Evolutionary conservation across 2,888 invertebrate species (phyloP).

Genomic region (Cheilosia pagana): DNA sequence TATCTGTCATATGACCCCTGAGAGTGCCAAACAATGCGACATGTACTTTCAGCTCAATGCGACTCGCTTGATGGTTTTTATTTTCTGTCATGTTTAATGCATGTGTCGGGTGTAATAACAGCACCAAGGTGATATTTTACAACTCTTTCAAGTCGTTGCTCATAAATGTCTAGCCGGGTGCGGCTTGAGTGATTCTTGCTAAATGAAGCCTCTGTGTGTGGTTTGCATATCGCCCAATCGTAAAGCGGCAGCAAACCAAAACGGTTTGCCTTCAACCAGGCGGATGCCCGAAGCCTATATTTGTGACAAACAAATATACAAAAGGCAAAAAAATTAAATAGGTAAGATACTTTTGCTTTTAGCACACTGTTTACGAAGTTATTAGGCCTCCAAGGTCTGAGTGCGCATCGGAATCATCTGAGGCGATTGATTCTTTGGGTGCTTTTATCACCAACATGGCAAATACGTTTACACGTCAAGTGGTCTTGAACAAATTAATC

Average conservation of each 20-base stretch:
- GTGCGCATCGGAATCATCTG: constrained; percentile 12
- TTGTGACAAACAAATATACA: constrained; percentile 57
- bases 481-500: constrained; percentile 23
- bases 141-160: constrained; percentile 2
- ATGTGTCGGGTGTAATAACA: constrained; percentile 6
- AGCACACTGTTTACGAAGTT: constrained; percentile 61
- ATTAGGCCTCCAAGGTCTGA: constrained; percentile 57
- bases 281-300: constrained; percentile 45
- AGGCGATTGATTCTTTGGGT: constrained; percentile 38
- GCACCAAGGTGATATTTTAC: constrained; percentile 14
- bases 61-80: not conserved
- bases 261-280: constrained; percentile 27
- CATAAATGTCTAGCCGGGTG: not conserved
- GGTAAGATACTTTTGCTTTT: constrained; percentile 53
- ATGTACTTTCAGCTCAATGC: not conserved
- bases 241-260: constrained; percentile 43
- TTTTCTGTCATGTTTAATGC: not conserved
- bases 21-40: constrained; percentile 13
- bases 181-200: constrained; percentile 8
- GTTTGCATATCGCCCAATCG: constrained; percentile 14
- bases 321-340: constrained; percentile 26
- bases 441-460: constrained; percentile 19
- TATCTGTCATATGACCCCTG: constrained; percentile 1
- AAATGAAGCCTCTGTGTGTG: constrained; percentile 17
- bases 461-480: constrained; percentile 3